phyloP scores from a whole-genome alignment of 2,888 invertebrate genomes.

The Drosophila antonietae region DNA sequence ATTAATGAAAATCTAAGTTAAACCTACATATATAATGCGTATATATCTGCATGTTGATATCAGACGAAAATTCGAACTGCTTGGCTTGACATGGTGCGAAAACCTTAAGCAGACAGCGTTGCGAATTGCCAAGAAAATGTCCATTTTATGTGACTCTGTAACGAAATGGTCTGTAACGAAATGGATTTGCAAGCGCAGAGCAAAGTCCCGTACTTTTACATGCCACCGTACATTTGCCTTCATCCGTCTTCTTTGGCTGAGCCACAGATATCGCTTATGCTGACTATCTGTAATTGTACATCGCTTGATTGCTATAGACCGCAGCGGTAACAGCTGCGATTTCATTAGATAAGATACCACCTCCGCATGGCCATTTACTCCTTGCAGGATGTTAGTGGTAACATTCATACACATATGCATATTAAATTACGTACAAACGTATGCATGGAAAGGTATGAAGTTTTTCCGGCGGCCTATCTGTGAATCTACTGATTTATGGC shows the following conservation, averaged over 20 bases:
- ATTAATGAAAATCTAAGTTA: too few species aligned
- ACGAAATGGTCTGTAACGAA: too few species aligned
- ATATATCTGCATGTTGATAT: background rate
- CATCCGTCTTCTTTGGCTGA: slow-evolving; percentile 53
- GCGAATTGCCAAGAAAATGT: background rate
- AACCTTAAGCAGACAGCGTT: background rate
- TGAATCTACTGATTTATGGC: slow-evolving; percentile 65
- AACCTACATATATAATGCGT: background rate
- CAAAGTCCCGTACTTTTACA: background rate
- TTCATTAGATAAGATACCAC: slow-evolving; percentile 44
- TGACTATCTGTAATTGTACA: slow-evolving; percentile 80
- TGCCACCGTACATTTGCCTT: background rate
- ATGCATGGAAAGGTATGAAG: slow-evolving; percentile 13
- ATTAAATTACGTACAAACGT: slow-evolving; percentile 8
- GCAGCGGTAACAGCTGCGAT: slow-evolving; percentile 33
- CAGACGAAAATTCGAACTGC: background rate
- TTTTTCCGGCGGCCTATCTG: slow-evolving; percentile 21
- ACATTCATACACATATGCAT: slow-evolving; percentile 5
- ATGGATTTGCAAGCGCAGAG: background rate
- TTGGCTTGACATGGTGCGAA: background rate
- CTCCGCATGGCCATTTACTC: slow-evolving; percentile 3
- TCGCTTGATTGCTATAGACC: slow-evolving; percentile 41
- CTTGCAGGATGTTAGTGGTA: slow-evolving; percentile 1
- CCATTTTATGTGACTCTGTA: background rate
- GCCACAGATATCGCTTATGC: slow-evolving; percentile 36